A percentile compares a stretch with the other conserved stretches of the same genome.
phyloP scores from a whole-genome alignment of 2,797 vertebrate species.

The Catostomus latipinnis region DNA sequence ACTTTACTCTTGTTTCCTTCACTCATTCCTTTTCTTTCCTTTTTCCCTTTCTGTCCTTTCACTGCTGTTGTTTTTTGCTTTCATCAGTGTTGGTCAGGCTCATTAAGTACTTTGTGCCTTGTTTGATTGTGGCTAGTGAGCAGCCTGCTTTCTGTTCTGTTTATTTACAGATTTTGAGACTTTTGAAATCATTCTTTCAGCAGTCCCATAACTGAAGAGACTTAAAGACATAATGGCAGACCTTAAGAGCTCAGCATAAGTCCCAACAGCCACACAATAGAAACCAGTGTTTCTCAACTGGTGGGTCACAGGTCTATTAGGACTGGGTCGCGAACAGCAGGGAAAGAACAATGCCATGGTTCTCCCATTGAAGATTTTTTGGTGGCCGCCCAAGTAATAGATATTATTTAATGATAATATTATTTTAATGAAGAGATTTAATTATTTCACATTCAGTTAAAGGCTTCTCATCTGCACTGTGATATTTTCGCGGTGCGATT shows the following conservation, averaged over 20 bases:
- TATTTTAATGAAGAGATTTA: no score
- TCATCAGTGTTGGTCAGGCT: slow-evolving; percentile 14
- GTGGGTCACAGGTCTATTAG: no score
- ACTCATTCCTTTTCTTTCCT: neutral
- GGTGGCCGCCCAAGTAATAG: no score
- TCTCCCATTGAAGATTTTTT: no score
- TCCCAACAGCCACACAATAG: neutral
- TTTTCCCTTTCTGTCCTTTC: slow-evolving; percentile 8
- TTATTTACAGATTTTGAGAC: slow-evolving; percentile 5
- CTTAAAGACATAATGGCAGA: neutral
- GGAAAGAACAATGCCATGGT: no score
- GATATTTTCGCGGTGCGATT: no score
- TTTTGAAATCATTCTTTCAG: slow-evolving; percentile 12
- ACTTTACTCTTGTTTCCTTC: neutral
- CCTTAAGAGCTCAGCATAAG: neutral
- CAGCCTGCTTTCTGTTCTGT: neutral
- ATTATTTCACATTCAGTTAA: no score
- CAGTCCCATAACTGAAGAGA: neutral
- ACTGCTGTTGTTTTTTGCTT: neutral
- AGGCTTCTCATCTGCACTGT: no score
- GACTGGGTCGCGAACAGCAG: no score
- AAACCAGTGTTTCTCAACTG: no score
- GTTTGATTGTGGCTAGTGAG: slow-evolving; percentile 9
- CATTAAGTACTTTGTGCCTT: slow-evolving; percentile 35
- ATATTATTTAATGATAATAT: no score